These are phyloP conservation scores for Microdon myrmicae DNA, from an alignment of 2,888 invertebrate genomes.

Conservation along the genomic window DNA sequence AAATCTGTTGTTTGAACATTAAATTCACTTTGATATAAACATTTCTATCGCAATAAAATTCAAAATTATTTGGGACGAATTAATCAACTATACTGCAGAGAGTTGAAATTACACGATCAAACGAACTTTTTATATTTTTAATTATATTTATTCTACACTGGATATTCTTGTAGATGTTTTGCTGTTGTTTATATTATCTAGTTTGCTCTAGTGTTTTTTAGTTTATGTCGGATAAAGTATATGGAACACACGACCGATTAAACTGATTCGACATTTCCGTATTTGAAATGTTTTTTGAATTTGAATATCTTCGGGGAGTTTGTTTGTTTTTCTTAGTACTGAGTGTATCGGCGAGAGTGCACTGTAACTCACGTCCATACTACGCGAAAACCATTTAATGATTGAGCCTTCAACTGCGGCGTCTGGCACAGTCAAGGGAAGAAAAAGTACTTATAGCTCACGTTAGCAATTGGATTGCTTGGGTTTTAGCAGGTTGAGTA, in stretches of 20 bases:
- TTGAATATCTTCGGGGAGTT: conserved; percentile 10
- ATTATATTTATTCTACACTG: background rate
- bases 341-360: conserved; percentile 24
- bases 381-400: conserved; percentile 56
- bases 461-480: no score
- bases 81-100: conserved; percentile 1
- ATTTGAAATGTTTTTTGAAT: conserved; percentile 33
- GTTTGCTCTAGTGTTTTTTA: conserved; percentile 5
- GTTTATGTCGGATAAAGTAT: conserved; percentile 45
- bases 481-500: background rate
- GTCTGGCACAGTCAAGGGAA: conserved; percentile 30
- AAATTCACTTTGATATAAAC: conserved; percentile 2
- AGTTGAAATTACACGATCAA: conserved; percentile 3
- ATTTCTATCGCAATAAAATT: conserved; percentile 25
- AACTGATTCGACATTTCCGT: conserved; percentile 44
- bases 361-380: conserved; percentile 54
- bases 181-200: background rate
- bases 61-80: no score
- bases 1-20: no score
- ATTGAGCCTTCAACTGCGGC: conserved; percentile 50
- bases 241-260: conserved; percentile 37
- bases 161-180: conserved; percentile 20
- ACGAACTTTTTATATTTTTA: conserved; percentile 1
- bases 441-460: conserved; percentile 33
- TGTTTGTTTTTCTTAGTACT: conserved; percentile 17